Evolutionary conservation across 2,888 invertebrate species (phyloP), one percentile per base, ranked within the genome.

Genomic region (Amphimallon solstitiale): DNA sequence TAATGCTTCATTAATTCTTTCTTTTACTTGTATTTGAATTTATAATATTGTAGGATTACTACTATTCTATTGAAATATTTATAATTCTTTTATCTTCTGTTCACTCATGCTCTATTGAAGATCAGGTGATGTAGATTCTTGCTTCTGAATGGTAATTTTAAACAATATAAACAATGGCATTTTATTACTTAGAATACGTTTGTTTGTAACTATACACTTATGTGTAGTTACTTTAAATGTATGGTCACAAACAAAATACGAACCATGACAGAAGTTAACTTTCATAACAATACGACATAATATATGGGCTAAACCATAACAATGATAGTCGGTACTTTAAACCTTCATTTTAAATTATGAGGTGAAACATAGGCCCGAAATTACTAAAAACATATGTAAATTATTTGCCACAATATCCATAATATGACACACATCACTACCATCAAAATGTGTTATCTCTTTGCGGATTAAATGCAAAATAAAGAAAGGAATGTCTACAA

Each of bases 321-420:
- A 12, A 49, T 10, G 21, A 2, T 19, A n/a, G 19, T 21, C 29
- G 12, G 48, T 23, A 29, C 29, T 17, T 45, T 45, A 45, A 45
- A 45, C 19, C 45, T 17, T 45, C 45, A 45, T 45, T 45, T 45
- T 17, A 17, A 17, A 29, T 49, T 49, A 19, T 14, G 19, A 54
- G 19, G 29, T 7, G 37, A 19, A 54, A 54, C 52, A n/a, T 12
- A 38, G 21, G 37, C 6, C 45, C 38, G 10, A 17, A 54, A 54
- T 38, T 54, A 38, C 37, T 54, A 12, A 38, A 40, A 38, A n/a
- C 38, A 7, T 54, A 54, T 40, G 54, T 54, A 54, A 54, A 54
- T 54, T 54, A 14, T 17, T 10, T 10, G 21, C 19, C 38, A 19
- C 15, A n/a, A n/a, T 21, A 38, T 38, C 6, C 21, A 2, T 37